Evolutionary conservation across 1,140 invertebrate species (phyloP).

Genomic region (Arctopsyche grandis): DNA sequence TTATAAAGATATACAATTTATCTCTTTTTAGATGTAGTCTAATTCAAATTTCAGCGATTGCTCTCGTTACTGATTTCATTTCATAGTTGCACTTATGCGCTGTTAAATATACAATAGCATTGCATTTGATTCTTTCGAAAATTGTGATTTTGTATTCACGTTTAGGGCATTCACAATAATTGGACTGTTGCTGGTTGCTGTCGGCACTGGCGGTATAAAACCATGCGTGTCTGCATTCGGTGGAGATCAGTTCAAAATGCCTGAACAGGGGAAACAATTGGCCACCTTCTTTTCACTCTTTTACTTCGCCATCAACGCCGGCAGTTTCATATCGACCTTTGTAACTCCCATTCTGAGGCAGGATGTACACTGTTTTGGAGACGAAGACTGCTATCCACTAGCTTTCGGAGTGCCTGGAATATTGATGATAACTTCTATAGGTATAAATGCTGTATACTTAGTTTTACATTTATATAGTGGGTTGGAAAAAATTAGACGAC

Average conservation of each 20-base stretch:
- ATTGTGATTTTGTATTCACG: neutral
- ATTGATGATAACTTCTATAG: slow-evolving; percentile 83
- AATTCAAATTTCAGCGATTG: too few species aligned
- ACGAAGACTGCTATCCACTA: slow-evolving; percentile 85
- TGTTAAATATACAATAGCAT: too few species aligned
- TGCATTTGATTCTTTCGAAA: too few species aligned
- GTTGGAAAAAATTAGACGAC: too few species aligned
- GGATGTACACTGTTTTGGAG: slow-evolving; percentile 84
- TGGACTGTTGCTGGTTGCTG: slow-evolving; percentile 85
- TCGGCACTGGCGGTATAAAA: slow-evolving; percentile 97
- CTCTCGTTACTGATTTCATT: neutral
- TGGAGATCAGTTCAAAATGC: slow-evolving; percentile 92
- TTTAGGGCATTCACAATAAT: slow-evolving; percentile 75
- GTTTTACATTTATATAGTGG: too few species aligned
- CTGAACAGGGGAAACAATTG: slow-evolving; percentile 80
- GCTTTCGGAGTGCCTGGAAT: slow-evolving; percentile 92
- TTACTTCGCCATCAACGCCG: slow-evolving; percentile 94
- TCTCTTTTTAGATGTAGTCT: too few species aligned
- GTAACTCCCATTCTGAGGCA: slow-evolving; percentile 88
- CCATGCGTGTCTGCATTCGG: slow-evolving; percentile 97
- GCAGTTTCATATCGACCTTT: slow-evolving; percentile 89
- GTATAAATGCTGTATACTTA: slow-evolving; percentile 65
- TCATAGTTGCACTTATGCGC: too few species aligned
- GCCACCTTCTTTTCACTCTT: slow-evolving; percentile 92
- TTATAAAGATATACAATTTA: too few species aligned